Base-by-base conservation (phyloP, 2,113 vertebrate species). In the Pseudopipra pipra region DNA sequence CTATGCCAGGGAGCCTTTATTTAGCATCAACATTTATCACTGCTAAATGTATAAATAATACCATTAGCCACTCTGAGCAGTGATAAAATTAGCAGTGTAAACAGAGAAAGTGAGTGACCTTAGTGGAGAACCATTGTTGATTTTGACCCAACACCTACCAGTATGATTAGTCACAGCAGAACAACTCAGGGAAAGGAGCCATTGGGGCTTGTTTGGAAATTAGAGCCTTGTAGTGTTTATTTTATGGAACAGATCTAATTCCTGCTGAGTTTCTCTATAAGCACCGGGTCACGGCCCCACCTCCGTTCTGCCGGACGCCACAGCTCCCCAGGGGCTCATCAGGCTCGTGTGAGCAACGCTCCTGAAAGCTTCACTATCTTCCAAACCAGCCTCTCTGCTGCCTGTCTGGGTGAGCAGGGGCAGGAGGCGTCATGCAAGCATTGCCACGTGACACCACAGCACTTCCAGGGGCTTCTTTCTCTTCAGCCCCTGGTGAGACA, bases 21-120 rank as follows among this genome's bases (percentile, higher is more conserved):
- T 96, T 97, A 98, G 94, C 95, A 90, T 33, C 66, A 20, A 87
- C 97, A 97, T 98, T 97, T 96, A 97, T 98, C 98, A 97, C 78
- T 79, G 93, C 91, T 96, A 85, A 97, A 95, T 7, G 3, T 95
- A 97, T 97, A 98, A 98, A 98, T 97, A 98, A 97, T 95, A 68
- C 94, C 94, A 97, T 97, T 96, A 97, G 90, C 93, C 80, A 94
- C 96, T 97, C 96, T 61, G 96, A 97, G 96, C 79, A 87, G 94
- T 76, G 97, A 98, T 97, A 98, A 98, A 97, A 97, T 98, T 98
- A 98, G 96, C 95, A 94, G 66, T 93, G 93, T 98, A 97, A 98
- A 98, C 97, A 98, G 95, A 97, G 95, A 95, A 89, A 97, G 96
- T 87, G 72, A 97, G 91, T 97, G 97, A 97, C 97, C 97, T 97